Evolutionary conservation across 2,113 vertebrate genomes (phyloP).

Genomic region (Pelecanus crispus): DNA sequence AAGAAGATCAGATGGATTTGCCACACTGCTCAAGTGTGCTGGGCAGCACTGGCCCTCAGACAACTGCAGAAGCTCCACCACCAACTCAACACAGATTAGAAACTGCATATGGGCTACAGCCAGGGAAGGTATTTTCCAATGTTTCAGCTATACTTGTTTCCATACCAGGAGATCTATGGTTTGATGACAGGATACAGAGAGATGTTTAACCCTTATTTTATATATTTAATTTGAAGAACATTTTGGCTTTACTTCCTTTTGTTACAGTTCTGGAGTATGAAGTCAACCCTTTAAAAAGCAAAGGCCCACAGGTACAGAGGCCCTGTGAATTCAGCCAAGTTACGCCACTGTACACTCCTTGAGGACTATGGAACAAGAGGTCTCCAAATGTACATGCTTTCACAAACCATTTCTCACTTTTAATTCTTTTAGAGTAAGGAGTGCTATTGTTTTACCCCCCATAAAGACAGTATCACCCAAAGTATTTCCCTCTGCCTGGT

Average conservation of each 20-base stretch:
- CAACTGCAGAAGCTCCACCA: not conserved
- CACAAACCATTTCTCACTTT: not conserved
- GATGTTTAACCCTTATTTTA: not conserved
- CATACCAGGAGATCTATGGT: not conserved
- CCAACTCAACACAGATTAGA: not conserved
- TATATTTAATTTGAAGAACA: not conserved
- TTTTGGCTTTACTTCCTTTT: not conserved
- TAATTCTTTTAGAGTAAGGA: not conserved
- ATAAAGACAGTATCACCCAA: not conserved
- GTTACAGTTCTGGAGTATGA: not conserved
- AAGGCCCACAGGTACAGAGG: not conserved
- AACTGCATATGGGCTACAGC: rapidly evolving
- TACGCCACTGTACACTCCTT: not conserved
- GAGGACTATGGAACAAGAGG: not conserved
- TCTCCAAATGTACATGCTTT: rapidly evolving
- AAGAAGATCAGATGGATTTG: not conserved
- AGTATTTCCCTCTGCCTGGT: not conserved
- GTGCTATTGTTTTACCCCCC: not conserved
- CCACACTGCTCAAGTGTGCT: not conserved
- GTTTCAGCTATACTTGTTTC: not conserved
- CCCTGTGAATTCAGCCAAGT: not conserved
- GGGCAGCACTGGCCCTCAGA: not conserved
- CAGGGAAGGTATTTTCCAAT: not conserved
- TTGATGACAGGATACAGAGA: not conserved
- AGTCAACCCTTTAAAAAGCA: not conserved